Base-by-base conservation (phyloP, 2,888 invertebrate genomes). In the Tyria jacobaeae region DNA sequence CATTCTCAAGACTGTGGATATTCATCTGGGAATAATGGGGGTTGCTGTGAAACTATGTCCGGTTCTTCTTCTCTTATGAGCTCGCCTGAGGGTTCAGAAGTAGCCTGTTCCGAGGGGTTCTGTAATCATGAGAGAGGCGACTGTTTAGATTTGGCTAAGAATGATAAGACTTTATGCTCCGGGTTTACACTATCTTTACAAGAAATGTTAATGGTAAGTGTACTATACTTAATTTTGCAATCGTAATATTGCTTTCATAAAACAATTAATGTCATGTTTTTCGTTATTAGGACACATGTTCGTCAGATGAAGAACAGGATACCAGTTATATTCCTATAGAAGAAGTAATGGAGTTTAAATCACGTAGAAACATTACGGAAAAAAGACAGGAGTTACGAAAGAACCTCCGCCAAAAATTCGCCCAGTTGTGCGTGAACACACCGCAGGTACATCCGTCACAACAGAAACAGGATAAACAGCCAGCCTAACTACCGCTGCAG, bases 81-180 rank as follows among this genome's bases (percentile, higher is more conserved):
- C 84, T 97, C 98, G 4, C 97, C 98, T 0, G 98, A 98, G 82
- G 98, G 98, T 35, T 98, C 98, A 0, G 98, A 98, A 84, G 96
- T 98, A 58, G 97, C 97, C 0, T 98, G 98, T 89, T 97, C 97
- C 0, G 98, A 98, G 83, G 97, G 97, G 48, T 97, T 97, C 85
- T 98, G 98, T 89, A 97, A 97, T 85, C 96, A 96, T 76, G 97
- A 97, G 71, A 83, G 93, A 79, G 94, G 95, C 77, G 90, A 93
- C 81, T 92, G 93, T 77, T 82, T 86, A 79, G 93, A 94, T 71
- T 76, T 85, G 70, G 75, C 83, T 66, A 92, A 93, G 82, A 87
- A 76, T 66, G 90, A 92, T 68, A 93, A 92, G 79, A 79, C 85
- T 68, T 79, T 88, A 72, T 89, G 94, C 84, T 82, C 89, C 66